phyloP scores from a whole-genome alignment of 2,888 invertebrate genomes.

The Diploptera punctata region DNA sequence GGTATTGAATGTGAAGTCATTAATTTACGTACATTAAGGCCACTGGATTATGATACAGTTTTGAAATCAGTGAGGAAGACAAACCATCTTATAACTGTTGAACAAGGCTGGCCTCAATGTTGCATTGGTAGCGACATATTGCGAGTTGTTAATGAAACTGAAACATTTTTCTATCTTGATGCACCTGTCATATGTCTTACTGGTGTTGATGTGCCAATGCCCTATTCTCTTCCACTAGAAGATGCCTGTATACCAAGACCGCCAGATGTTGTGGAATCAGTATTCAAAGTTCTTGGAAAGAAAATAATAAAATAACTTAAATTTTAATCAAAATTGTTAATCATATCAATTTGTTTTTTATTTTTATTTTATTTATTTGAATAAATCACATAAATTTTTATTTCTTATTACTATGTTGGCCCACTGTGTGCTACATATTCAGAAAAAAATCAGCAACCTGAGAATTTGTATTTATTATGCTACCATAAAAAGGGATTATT shows the following conservation, averaged over 20 bases:
- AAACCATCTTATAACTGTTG: constrained; percentile 66
- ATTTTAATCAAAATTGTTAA: no score
- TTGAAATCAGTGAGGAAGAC: constrained; percentile 67
- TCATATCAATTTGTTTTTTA: no score
- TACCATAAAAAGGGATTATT: no score
- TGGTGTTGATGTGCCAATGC: constrained; percentile 67
- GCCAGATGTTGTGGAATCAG: constrained; percentile 46
- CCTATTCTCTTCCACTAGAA: constrained; percentile 64
- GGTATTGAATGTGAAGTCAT: constrained; percentile 64
- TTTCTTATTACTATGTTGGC: no score
- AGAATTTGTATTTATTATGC: no score
- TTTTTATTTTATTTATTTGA: no score
- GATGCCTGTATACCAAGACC: constrained; percentile 56
- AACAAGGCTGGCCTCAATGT: constrained; percentile 69
- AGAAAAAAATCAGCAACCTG: no score
- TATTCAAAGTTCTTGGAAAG: no score
- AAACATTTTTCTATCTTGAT: constrained; percentile 64
- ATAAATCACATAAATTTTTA: no score
- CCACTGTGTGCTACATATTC: no score
- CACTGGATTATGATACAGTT: constrained; percentile 56
- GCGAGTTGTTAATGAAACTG: constrained; percentile 17
- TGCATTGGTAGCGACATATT: constrained; percentile 53
- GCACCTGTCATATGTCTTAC: constrained; percentile 63
- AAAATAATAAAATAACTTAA: no score
- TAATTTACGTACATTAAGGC: constrained; percentile 66